A percentile compares a stretch with the other conserved stretches of the same genome.
phyloP scores from a whole-genome alignment of 2,797 vertebrate species.

The Lepidocolaptes lacrymiger region DNA sequence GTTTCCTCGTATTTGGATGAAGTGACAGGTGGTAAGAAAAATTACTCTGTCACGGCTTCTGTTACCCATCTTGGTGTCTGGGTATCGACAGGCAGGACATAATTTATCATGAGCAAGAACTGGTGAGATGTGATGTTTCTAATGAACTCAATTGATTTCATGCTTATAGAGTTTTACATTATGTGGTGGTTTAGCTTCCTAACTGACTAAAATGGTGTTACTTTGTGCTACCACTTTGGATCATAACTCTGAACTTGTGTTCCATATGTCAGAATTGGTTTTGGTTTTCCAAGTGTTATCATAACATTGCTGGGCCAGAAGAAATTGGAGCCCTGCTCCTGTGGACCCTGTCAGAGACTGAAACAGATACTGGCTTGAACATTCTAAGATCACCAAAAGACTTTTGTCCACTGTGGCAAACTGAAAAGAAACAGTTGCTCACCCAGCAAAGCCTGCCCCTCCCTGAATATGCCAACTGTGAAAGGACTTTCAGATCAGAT shows the following conservation, averaged over 20 bases:
- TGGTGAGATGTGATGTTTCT: background rate
- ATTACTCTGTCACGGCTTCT: background rate
- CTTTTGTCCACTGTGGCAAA: no score
- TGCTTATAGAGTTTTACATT: background rate
- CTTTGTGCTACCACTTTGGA: accelerated
- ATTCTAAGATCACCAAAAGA: no score
- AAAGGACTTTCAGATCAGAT: no score
- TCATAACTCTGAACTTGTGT: background rate
- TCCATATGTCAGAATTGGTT: background rate
- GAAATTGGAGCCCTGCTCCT: background rate
- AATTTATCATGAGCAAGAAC: background rate
- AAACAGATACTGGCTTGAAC: no score
- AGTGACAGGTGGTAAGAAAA: background rate
- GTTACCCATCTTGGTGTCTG: background rate
- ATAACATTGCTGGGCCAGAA: background rate
- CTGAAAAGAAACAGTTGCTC: no score
- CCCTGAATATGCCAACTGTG: no score
- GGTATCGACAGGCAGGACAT: background rate
- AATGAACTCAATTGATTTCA: background rate
- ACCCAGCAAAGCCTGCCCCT: no score
- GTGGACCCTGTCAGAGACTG: no score
- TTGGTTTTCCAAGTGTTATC: background rate
- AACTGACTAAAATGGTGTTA: background rate
- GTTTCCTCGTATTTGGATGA: background rate
- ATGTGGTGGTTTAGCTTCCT: background rate